phyloP scores from a whole-genome alignment of 2,113 vertebrate species.

The Psilopsiagon aurifrons region DNA sequence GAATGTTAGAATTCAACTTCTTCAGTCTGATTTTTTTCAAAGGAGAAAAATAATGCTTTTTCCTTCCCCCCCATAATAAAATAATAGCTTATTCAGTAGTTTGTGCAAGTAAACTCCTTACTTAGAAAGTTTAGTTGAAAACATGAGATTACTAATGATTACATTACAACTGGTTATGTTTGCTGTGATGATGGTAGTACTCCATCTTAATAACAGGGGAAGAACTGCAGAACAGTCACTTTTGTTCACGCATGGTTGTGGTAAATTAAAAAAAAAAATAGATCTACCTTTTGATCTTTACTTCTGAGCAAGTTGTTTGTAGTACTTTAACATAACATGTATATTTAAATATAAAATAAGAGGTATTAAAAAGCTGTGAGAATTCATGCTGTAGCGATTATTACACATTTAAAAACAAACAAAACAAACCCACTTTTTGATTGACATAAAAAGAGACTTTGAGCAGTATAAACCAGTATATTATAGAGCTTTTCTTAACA shows the following conservation, averaged over 20 bases:
- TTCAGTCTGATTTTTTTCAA: neutral
- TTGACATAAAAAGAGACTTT: constrained; percentile 18
- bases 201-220: neutral
- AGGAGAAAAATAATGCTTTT: neutral
- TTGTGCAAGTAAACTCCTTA: neutral
- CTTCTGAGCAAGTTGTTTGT: neutral
- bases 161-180: neutral
- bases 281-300: neutral
- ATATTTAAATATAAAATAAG: neutral
- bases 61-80: neutral
- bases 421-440: neutral
- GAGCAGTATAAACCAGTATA: constrained; percentile 11
- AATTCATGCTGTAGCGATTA: neutral
- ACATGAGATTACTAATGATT: neutral
- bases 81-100: neutral
- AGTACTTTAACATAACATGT: neutral
- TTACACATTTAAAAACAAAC: neutral
- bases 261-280: neutral
- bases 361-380: neutral
- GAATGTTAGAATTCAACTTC: neutral
- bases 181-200: neutral
- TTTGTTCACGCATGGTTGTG: neutral
- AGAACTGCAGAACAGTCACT: neutral
- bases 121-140: neutral
- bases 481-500: constrained; percentile 75